Conservation (phyloP, 2,888 invertebrate species). For the Caenorhabditis auriculariae region DNA sequence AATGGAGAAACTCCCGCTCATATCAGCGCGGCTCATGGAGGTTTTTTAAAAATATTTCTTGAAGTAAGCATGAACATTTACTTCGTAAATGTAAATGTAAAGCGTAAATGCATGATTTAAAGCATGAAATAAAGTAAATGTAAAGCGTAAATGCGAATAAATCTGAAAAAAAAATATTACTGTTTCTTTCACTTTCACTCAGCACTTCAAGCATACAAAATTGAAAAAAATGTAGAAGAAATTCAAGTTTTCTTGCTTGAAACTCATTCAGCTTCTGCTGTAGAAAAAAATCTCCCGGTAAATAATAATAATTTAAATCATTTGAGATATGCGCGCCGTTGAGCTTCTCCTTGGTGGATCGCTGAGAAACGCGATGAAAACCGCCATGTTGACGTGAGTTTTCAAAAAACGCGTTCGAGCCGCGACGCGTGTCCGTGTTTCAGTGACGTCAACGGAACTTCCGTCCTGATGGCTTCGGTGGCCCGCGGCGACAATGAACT, state of each 20-base stretch:
- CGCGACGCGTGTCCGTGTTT: not conserved
- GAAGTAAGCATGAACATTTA: too few relatives aligned
- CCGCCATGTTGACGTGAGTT: conserved; percentile 20
- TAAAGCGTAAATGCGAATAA: too few relatives aligned
- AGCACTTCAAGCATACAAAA: too few relatives aligned
- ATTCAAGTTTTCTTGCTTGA: too few relatives aligned
- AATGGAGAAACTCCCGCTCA: conserved; percentile 45
- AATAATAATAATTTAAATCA: not conserved
- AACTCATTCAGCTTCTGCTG: too few relatives aligned
- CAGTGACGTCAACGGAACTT: conserved; percentile 53
- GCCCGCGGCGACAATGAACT: conserved; percentile 51
- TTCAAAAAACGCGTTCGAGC: not conserved
- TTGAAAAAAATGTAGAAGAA: too few relatives aligned
- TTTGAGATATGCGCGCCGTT: conserved; percentile 20
- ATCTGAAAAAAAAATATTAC: too few relatives aligned
- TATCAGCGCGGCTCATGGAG: conserved; percentile 34
- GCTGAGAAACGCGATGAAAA: conserved; percentile 22
- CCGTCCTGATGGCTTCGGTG: conserved; percentile 52
- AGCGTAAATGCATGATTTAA: too few relatives aligned
- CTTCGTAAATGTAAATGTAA: too few relatives aligned
- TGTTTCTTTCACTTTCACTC: too few relatives aligned
- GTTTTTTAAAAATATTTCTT: too few relatives aligned
- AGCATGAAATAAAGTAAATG: too few relatives aligned
- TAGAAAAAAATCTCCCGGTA: not conserved
- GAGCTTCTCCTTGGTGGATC: conserved; percentile 30